phyloP scores from a whole-genome alignment of 2,797 vertebrate genomes.

The Etheostoma nigrum region DNA sequence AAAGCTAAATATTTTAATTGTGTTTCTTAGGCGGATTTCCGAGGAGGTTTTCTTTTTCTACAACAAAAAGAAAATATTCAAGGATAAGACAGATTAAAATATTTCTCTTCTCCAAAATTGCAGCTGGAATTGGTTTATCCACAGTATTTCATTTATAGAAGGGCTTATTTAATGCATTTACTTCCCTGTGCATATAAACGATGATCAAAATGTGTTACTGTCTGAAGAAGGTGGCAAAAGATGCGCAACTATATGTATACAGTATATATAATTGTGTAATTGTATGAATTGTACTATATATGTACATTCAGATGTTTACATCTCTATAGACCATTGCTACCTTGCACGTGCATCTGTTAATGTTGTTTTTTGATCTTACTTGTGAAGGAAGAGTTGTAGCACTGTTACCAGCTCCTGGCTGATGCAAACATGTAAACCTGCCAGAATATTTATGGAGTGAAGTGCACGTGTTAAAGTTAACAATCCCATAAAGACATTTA shows the following conservation, averaged over 20 bases:
- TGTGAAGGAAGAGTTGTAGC: constrained; percentile 7
- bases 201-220: constrained; percentile 18
- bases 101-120: constrained; percentile 24
- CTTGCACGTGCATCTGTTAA: not conserved
- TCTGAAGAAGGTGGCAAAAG: constrained; percentile 2
- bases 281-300: not conserved
- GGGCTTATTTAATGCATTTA: constrained; percentile 22
- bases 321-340: not conserved
- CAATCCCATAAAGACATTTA: constrained; percentile 33
- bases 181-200: constrained; percentile 11
- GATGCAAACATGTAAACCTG: not conserved
- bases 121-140: constrained; percentile 27
- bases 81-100: constrained; percentile 29
- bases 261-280: not conserved
- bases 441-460: constrained; percentile 28
- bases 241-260: constrained; percentile 2
- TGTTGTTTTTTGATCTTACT: too few species aligned
- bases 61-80: constrained; percentile 14
- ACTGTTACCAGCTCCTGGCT: not conserved
- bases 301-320: constrained; percentile 4
- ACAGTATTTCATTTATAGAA: constrained; percentile 23
- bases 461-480: constrained; percentile 38
- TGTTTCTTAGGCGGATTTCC: constrained; percentile 19
- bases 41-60: constrained; percentile 9
- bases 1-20: constrained; percentile 34